Conservation (phyloP, 2,797 vertebrate species). For the Pyrrhura leucotis region DNA sequence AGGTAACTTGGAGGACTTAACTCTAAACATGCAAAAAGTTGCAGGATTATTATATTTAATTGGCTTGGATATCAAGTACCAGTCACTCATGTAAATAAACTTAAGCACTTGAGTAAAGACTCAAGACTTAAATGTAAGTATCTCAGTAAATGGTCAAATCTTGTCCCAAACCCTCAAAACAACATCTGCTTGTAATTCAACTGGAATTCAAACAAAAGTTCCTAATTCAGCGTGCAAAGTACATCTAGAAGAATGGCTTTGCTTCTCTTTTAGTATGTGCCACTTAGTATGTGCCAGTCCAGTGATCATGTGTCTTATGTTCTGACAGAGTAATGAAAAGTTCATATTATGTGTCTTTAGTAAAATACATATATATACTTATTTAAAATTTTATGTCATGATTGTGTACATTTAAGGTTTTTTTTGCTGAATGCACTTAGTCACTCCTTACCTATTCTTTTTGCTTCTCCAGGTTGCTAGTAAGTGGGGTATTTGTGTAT, state of each 20-base stretch:
- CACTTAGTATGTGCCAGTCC: not conserved
- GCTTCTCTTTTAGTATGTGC: not conserved
- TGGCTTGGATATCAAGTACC: not conserved
- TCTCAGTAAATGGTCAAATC: not conserved
- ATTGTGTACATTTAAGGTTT: not conserved
- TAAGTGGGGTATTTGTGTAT: not conserved
- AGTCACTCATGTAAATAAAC: not conserved
- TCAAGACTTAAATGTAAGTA: not conserved
- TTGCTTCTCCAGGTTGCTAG: not conserved
- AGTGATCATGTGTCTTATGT: not conserved
- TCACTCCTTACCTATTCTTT: not conserved
- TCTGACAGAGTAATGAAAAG: not conserved
- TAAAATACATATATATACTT: not conserved
- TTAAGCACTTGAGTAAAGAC: not conserved
- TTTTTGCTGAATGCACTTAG: not conserved
- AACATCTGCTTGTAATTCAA: not conserved
- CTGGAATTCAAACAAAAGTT: not conserved
- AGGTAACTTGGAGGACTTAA: not conserved
- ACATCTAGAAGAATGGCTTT: not conserved
- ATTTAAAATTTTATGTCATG: not conserved
- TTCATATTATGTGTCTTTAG: not conserved
- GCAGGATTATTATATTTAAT: not conserved
- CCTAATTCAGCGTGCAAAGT: not conserved
- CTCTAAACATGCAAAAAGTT: not conserved
- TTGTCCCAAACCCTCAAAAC: not conserved